These are phyloP conservation scores for Penaeus monodon DNA, from an alignment of 2,888 invertebrate species.

Conservation along the genomic window DNA sequence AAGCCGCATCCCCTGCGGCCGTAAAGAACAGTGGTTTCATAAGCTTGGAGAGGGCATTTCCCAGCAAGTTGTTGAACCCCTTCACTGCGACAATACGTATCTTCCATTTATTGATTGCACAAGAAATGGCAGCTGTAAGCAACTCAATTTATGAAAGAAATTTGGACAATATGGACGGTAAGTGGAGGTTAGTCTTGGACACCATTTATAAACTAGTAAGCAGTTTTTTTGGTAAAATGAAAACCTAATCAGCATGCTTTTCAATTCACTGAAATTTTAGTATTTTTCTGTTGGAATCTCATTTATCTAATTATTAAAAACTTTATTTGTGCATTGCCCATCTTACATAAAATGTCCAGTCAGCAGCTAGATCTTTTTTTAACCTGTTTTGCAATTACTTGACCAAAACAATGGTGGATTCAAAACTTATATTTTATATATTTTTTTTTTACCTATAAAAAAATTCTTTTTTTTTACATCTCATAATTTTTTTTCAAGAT, in stretches of 20 bases:
- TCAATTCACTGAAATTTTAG: no score
- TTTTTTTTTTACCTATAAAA: no score
- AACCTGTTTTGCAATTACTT: no score
- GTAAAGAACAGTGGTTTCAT: constrained; percentile 59
- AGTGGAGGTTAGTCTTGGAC: constrained; percentile 7
- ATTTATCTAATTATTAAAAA: no score
- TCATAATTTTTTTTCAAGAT: no score
- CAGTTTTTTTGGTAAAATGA: background rate
- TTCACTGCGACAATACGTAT: constrained; percentile 50
- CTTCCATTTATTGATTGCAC: constrained; percentile 49
- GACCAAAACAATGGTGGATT: no score
- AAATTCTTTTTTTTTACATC: no score
- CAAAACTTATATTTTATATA: no score
- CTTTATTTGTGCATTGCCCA: no score
- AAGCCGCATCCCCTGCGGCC: constrained; percentile 46
- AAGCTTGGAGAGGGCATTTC: constrained; percentile 48
- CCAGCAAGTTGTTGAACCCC: constrained; percentile 50
- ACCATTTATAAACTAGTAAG: background rate
- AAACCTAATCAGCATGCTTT: background rate
- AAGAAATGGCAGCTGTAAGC: constrained; percentile 56
- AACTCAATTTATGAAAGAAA: constrained; percentile 28
- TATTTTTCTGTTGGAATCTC: no score
- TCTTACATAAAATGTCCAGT: no score
- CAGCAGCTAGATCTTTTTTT: no score
- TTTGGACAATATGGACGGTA: constrained; percentile 65